These are phyloP conservation scores for Drosophila mayaguana DNA, from an alignment of 2,888 invertebrate genomes.

Conservation along the genomic window DNA sequence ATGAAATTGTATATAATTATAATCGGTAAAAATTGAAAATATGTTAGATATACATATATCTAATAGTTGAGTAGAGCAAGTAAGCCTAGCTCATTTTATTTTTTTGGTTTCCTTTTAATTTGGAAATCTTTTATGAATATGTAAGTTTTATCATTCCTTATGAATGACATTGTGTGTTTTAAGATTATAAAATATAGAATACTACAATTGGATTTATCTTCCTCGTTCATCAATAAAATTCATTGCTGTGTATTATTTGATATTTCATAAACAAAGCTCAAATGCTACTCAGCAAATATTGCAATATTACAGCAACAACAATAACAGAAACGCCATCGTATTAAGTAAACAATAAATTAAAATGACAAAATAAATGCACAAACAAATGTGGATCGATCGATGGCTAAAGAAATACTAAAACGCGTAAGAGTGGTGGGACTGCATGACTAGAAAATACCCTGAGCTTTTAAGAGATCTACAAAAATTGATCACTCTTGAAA, in stretches of 20 bases:
- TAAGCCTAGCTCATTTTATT: background rate
- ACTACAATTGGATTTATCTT: background rate
- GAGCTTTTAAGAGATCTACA: too few relatives aligned
- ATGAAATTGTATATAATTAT: slow-evolving; percentile 8
- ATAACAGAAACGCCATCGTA: slow-evolving; percentile 15
- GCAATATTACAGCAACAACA: slow-evolving; percentile 5
- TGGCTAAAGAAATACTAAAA: slow-evolving; percentile 37
- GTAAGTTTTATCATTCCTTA: too few relatives aligned
- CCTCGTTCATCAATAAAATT: background rate
- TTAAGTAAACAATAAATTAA: slow-evolving; percentile 65
- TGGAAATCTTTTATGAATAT: too few relatives aligned
- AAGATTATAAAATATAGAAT: too few relatives aligned
- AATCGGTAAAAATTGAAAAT: background rate
- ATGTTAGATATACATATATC: background rate
- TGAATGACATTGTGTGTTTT: too few relatives aligned
- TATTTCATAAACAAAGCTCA: background rate
- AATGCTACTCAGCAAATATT: background rate
- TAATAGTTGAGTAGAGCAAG: background rate
- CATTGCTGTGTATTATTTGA: background rate
- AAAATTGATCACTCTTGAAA: too few relatives aligned
- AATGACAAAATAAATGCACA: slow-evolving; percentile 53
- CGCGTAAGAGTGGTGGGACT: background rate
- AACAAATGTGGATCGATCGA: slow-evolving; percentile 70
- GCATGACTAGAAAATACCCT: slow-evolving; percentile 1
- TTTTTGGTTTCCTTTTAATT: too few relatives aligned